These are phyloP conservation scores for Oenanthe melanoleuca DNA, from an alignment of 2,113 vertebrate species.

Conservation along the genomic window DNA sequence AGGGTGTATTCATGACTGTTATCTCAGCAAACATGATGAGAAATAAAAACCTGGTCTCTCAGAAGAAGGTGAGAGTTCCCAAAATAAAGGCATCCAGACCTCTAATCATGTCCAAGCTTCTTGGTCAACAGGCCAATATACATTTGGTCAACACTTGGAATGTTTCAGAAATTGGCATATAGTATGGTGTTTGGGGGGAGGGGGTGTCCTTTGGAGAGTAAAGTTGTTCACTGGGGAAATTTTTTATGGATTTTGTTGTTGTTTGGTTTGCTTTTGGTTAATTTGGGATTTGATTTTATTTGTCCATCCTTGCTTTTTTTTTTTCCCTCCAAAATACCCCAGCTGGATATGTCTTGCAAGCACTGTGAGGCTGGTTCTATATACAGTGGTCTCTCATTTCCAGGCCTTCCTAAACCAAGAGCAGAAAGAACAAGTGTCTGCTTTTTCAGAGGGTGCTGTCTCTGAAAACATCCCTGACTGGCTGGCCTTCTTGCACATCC, in stretches of 20 bases:
- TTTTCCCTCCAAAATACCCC: fast-evolving
- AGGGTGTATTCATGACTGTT: fast-evolving
- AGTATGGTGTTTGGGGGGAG: fast-evolving
- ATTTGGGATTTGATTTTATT: too few relatives aligned
- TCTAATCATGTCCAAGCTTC: neutral
- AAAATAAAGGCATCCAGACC: neutral
- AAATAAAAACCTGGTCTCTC: neutral
- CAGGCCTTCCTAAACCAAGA: neutral
- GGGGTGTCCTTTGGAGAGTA: neutral
- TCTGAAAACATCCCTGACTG: neutral
- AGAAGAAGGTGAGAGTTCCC: neutral
- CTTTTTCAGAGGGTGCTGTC: neutral
- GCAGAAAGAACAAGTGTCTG: neutral
- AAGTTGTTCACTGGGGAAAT: neutral
- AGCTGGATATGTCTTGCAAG: neutral
- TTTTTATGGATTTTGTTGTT: neutral
- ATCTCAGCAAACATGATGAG: neutral
- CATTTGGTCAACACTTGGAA: neutral
- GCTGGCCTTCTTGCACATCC: neutral
- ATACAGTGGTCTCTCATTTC: neutral
- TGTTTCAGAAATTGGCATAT: neutral
- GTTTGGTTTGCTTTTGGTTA: neutral
- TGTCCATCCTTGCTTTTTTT: neutral
- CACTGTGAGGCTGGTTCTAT: neutral
- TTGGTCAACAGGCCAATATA: neutral